Conservation (phyloP, 2,113 vertebrate genomes). For the Peromyscus leucopus region DNA sequence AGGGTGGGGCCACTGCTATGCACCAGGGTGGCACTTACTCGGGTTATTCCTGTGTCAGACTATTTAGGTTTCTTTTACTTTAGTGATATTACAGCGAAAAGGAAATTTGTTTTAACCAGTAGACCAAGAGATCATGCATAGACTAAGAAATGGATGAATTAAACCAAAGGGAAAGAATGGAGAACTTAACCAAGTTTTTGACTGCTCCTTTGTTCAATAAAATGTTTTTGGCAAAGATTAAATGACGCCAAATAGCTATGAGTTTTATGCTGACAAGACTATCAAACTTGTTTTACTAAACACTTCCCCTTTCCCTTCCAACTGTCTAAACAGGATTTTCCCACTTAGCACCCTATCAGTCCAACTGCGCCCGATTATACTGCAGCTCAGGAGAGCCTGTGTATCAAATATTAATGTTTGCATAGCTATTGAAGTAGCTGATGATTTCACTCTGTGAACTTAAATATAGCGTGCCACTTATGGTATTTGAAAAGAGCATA, state of each 20-base stretch:
- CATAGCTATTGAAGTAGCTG: slow-evolving; percentile 88
- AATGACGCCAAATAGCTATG: slow-evolving; percentile 86
- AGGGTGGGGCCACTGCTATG: neutral
- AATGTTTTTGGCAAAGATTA: slow-evolving; percentile 85
- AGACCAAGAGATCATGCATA: slow-evolving; percentile 74
- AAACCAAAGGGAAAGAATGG: neutral
- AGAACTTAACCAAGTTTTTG: slow-evolving; percentile 81
- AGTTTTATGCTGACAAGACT: slow-evolving; percentile 84
- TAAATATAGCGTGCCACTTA: slow-evolving; percentile 86
- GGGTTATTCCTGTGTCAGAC: neutral
- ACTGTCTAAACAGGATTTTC: slow-evolving; percentile 88
- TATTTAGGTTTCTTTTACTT: neutral
- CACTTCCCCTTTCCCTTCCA: slow-evolving; percentile 80
- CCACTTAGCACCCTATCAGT: slow-evolving; percentile 85
- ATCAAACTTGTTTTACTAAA: slow-evolving; percentile 87
- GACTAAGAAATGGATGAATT: slow-evolving; percentile 63
- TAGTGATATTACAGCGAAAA: neutral
- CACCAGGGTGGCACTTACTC: neutral
- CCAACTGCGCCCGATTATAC: slow-evolving; percentile 82
- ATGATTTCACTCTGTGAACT: slow-evolving; percentile 86
- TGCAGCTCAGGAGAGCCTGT: slow-evolving; percentile 81
- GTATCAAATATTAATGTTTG: slow-evolving; percentile 89
- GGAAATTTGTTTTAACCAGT: slow-evolving; percentile 50
- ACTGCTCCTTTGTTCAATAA: slow-evolving; percentile 85
- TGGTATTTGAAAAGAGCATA: slow-evolving; percentile 81